Base-by-base conservation (phyloP, 2,113 vertebrate genomes). In the Gymnocephalus cernua region DNA sequence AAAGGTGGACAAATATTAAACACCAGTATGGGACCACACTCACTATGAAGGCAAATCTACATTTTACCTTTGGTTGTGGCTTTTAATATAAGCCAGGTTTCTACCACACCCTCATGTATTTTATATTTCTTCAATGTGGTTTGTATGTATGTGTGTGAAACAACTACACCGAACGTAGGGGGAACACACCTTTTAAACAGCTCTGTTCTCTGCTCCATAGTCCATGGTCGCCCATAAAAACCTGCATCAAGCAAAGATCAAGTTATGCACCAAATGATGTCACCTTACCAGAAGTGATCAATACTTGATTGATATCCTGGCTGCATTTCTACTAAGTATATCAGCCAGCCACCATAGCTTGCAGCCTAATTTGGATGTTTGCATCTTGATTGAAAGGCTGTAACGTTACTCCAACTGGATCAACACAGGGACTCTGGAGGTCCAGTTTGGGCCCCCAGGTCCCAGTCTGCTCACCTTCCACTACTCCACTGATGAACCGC, bases 151-250 rank as follows among this genome's bases (percentile, higher is more conserved):
- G 38, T 41, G 38, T 41, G 38, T 41, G 38, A 41, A 41, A 41
- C 38, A 41, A 41, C 38, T 41, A 41, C 10, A 41, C 38, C 10
- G 11, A 41, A 41, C 48, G 19, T 7, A 35, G 10, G 25, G 10
- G 25, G 12, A 12, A 61, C 82, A 19, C 93, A 97, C 98, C 98
- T 97, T 94, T 96, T 96, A 91, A 99, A 99, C 82, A 99, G 96
- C 86, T 98, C 96, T 70, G 97, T 98, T 82, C 98, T 98, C 90
- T 99, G 98, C 88, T 97, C 97, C 98, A 99, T 99, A 93, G 98
- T 96, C 98, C 98, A 99, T 67, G 98, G 98, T 81, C 98, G 96
- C 87, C 98, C 98, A 96, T 99, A 99, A 96, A 99, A 99, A 59
- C 98, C 98, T 99, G 80, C 2, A 78, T 27, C 58, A 92, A 94